These are phyloP conservation scores for Drosophila baimaii DNA, from an alignment of 1,140 invertebrate genomes.

Conservation along the genomic window DNA sequence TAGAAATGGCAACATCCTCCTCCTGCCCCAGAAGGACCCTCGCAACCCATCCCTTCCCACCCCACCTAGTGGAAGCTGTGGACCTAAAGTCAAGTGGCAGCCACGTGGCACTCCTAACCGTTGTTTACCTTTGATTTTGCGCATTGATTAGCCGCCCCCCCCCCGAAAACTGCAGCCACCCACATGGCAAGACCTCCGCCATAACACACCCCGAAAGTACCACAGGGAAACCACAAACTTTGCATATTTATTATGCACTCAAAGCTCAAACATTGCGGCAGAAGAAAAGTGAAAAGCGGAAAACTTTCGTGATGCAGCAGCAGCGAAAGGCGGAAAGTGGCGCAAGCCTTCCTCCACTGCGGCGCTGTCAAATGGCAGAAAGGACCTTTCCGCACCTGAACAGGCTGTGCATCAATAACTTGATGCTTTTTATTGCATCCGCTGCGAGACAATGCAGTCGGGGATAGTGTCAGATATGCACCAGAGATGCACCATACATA, in stretches of 20 bases:
- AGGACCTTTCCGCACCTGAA: conserved; percentile 12
- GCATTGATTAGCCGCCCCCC: conserved; percentile 64
- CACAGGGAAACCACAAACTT: conserved; percentile 55
- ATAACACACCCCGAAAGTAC: background rate
- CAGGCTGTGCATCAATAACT: conserved; percentile 62
- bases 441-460: conserved; percentile 13
- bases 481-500: too few relatives aligned
- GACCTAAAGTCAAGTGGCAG: conserved; percentile 55
- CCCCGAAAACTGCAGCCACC: background rate
- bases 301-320: too few relatives aligned
- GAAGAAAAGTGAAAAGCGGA: conserved; percentile 27
- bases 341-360: conserved; percentile 24
- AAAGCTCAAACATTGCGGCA: conserved; percentile 68
- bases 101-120: conserved; percentile 32
- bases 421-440: conserved; percentile 52
- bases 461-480: too few relatives aligned
- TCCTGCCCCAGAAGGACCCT: background rate
- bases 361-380: conserved; percentile 14
- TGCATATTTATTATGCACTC: conserved; percentile 77
- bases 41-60: background rate
- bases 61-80: too few relatives aligned
- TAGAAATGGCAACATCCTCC: conserved; percentile 48
- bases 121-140: conserved; percentile 72
- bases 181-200: too few relatives aligned
- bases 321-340: too few relatives aligned